Evolutionary conservation across 2,113 vertebrate genomes (phyloP), one percentile per base, ranked within the genome.

Genomic region (Myrmecophaga tridactyla): DNA sequence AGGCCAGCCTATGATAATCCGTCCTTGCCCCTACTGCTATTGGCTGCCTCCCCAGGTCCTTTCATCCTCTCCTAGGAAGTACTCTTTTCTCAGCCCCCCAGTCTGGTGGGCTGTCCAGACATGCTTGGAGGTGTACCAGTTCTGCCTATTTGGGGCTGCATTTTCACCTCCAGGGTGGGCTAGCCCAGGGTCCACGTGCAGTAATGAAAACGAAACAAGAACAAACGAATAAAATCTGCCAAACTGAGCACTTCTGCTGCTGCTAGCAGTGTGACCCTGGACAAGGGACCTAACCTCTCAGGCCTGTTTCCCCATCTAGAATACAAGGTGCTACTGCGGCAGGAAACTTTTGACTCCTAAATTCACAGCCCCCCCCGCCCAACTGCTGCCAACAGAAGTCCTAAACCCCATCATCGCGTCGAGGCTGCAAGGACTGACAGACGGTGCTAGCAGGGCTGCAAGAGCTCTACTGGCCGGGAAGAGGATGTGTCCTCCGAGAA

Each of bases 31-130:
- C 77, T 82, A 29, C 43, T 41, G 81, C 87, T 88, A 7, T 88
- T 86, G 46, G 65, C 39, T 29, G 85, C 92, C 69, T 48, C 96
- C 53, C 81, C 73, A 53, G 4, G 11, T 76, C 90, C 92, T 86
- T 85, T 89, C 95, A 77, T 95, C 88, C 94, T 95, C 86, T 65
- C 39, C 92, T 77, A 84, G 31, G 18, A 89, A n/a, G 31, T n/a
- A 31, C 15, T 65, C 29, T 58, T 93, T 69, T 46, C 62, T 56
- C 88, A 87, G 25, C 53, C 65, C 48, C 89, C 80, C 12, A n/a
- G 89, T 23, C 6, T n/a, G 36, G 46, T 46, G 76, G 82, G 48
- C 82, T 43, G 60, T 51, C 17, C 3, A 29, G 65, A 60, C 34
- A 17, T 23, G 36, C 39, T 84, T 46, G 43, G 39, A 56, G 53